phyloP scores from a whole-genome alignment of 23 tunicate species.

The Trididemnum nubilum region DNA sequence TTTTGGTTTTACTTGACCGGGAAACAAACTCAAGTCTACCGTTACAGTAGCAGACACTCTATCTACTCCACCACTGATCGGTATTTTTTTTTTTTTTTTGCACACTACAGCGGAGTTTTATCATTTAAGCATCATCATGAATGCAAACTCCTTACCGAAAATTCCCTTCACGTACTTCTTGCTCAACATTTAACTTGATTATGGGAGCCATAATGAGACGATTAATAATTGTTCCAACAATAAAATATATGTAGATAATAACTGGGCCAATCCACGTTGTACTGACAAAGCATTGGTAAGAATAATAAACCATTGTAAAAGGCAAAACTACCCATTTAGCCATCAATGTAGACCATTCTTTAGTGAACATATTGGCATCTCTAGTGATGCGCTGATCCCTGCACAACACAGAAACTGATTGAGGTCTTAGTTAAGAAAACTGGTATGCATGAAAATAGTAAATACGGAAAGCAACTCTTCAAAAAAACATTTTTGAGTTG shows the following conservation, averaged over 20 bases:
- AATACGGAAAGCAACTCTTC: too few relatives aligned
- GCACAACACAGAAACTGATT: too few relatives aligned
- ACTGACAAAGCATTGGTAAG: slow-evolving; percentile 89
- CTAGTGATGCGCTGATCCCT: slow-evolving; percentile 86
- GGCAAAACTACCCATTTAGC: slow-evolving; percentile 69
- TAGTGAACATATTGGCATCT: slow-evolving; percentile 73
- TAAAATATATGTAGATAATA: slow-evolving; percentile 78
- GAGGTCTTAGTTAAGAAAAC: neutral
- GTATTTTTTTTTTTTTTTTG: too few relatives aligned
- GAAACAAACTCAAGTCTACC: too few relatives aligned
- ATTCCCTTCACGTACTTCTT: slow-evolving; percentile 78
- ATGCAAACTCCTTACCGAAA: slow-evolving; percentile 77
- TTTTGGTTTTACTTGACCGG: too few relatives aligned
- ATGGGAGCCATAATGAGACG: slow-evolving; percentile 80
- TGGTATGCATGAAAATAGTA: too few relatives aligned
- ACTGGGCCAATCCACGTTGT: slow-evolving; percentile 95
- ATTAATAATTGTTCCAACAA: slow-evolving; percentile 88
- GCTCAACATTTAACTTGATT: slow-evolving; percentile 61
- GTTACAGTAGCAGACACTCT: too few relatives aligned
- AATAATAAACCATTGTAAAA: slow-evolving; percentile 79
- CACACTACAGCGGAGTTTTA: too few relatives aligned
- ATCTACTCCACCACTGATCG: too few relatives aligned
- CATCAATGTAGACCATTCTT: slow-evolving; percentile 74
- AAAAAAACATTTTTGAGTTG: too few relatives aligned
- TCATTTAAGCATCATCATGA: too few relatives aligned